phyloP scores from a whole-genome alignment of 2,113 vertebrate genomes.

The Xiphorhynchus elegans region DNA sequence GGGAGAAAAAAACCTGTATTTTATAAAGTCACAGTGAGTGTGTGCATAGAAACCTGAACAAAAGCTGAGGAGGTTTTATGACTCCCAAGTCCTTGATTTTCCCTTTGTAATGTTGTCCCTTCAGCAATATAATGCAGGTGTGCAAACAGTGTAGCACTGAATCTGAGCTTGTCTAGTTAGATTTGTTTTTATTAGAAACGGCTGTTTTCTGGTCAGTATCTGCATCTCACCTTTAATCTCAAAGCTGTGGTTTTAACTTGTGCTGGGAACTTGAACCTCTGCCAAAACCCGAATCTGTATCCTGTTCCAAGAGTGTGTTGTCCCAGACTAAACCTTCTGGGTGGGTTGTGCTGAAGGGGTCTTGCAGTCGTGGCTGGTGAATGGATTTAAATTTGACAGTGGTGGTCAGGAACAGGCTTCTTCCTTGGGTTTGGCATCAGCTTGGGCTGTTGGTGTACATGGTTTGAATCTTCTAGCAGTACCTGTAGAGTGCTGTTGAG shows the following conservation, averaged over 20 bases:
- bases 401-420: neutral
- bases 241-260: neutral
- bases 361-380: neutral
- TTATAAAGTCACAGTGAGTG: neutral
- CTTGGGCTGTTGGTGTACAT: neutral
- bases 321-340: neutral
- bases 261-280: neutral
- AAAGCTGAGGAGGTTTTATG: neutral
- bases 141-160: neutral
- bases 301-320: neutral
- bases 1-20: neutral
- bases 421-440: neutral
- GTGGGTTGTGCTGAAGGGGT: neutral
- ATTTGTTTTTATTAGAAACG: neutral
- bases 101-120: neutral
- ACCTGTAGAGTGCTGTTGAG: neutral
- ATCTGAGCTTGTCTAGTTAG: neutral
- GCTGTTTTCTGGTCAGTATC: neutral
- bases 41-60: neutral
- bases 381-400: neutral
- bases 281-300: neutral
- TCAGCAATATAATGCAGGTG: fast-evolving
- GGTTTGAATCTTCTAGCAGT: neutral
- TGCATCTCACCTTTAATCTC: neutral
- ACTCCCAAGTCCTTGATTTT: neutral